These are phyloP conservation scores for Lasioglossum calceatum DNA, from an alignment of 2,888 invertebrate genomes.

Conservation along the genomic window DNA sequence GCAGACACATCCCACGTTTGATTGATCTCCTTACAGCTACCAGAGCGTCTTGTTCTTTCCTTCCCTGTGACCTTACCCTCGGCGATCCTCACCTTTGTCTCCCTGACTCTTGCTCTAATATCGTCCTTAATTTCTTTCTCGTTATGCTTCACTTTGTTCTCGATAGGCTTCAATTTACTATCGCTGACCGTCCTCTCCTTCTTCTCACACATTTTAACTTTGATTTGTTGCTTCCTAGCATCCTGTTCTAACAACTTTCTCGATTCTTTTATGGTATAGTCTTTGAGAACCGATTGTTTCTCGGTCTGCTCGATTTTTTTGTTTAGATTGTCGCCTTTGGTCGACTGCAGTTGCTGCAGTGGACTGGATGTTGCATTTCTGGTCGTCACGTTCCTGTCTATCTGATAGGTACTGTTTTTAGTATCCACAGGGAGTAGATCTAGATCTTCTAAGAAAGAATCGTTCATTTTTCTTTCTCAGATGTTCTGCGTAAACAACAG, in stretches of 20 bases:
- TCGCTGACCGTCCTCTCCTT: conserved; percentile 50
- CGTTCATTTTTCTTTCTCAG: conserved; percentile 71
- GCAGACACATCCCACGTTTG: conserved; percentile 72
- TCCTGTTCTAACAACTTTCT: conserved; percentile 58
- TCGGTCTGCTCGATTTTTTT: conserved; percentile 16
- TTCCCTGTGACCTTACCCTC: conserved; percentile 52
- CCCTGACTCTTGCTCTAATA: conserved; percentile 48
- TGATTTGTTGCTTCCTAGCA: conserved; percentile 47
- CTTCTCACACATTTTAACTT: conserved; percentile 52
- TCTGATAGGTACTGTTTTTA: conserved; percentile 54
- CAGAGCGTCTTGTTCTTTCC: conserved; percentile 59
- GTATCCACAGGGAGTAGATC: conserved; percentile 66
- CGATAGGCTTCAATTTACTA: conserved; percentile 56
- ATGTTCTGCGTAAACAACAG: background rate
- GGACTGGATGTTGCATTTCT: conserved; percentile 70
- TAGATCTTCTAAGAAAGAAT: conserved; percentile 80
- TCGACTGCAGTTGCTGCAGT: conserved; percentile 15
- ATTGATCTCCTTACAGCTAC: conserved; percentile 65
- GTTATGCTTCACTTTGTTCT: conserved; percentile 56
- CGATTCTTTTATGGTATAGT: conserved; percentile 22
- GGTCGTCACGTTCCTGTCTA: conserved; percentile 76
- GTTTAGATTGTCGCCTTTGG: conserved; percentile 34
- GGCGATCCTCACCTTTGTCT: conserved; percentile 46
- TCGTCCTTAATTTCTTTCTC: conserved; percentile 51
- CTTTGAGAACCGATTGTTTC: conserved; percentile 29